Evolutionary conservation across 2,113 vertebrate species (phyloP).

Genomic region (Aix galericulata): DNA sequence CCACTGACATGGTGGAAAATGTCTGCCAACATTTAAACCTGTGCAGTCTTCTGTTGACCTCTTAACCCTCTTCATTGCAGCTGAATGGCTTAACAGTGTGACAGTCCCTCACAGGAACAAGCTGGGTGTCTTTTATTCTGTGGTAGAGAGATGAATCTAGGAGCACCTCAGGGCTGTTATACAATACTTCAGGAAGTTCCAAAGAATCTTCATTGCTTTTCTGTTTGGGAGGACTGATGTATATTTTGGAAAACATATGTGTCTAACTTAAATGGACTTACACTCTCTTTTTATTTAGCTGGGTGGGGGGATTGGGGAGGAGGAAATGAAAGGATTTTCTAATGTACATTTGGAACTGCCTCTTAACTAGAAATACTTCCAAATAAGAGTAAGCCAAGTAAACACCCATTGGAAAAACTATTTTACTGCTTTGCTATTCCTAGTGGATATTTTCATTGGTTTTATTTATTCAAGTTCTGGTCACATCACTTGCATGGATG

Average conservation of each 20-base stretch:
- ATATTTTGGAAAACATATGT: slow-evolving; percentile 38
- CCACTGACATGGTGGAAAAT: neutral
- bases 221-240: neutral
- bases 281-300: neutral
- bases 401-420: slow-evolving; percentile 22
- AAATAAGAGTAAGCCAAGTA: slow-evolving; percentile 27
- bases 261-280: neutral
- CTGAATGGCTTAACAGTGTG: neutral
- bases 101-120: fast-evolving
- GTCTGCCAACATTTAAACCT: neutral
- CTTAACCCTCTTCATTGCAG: neutral
- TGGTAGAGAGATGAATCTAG: neutral
- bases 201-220: neutral
- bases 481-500: neutral
- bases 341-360: slow-evolving; percentile 4
- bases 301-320: neutral
- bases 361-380: slow-evolving; percentile 20
- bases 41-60: neutral
- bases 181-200: neutral
- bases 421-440: neutral
- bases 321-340: neutral
- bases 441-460: neutral
- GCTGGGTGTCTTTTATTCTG: neutral
- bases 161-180: neutral
- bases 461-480: slow-evolving; percentile 12